A percentile compares a stretch with the other conserved stretches of the same genome.
phyloP scores from a whole-genome alignment of 2,797 vertebrate species.

The Tangara arthus region DNA sequence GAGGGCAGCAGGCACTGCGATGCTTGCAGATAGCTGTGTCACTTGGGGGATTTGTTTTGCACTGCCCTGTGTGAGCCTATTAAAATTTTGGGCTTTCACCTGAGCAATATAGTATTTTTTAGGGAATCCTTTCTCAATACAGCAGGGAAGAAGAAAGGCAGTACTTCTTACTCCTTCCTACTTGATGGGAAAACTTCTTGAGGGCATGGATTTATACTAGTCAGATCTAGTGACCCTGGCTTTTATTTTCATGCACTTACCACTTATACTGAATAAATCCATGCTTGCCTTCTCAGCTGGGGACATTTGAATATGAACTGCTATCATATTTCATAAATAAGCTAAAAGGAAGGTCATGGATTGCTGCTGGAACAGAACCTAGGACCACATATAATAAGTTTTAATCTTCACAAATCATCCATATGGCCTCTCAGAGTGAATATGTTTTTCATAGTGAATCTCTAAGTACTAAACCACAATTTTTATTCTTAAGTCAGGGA shows the following conservation, averaged over 20 bases:
- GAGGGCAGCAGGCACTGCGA: background rate
- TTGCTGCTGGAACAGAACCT: slow-evolving; percentile 11
- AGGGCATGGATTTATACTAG: background rate
- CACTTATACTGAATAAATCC: slow-evolving; percentile 35
- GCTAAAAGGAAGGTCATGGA: background rate
- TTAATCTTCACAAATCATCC: slow-evolving; percentile 23
- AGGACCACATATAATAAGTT: slow-evolving; percentile 6
- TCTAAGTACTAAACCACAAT: background rate
- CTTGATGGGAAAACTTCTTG: background rate
- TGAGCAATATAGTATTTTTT: background rate
- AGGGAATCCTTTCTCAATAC: background rate
- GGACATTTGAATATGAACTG: background rate
- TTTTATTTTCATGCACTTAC: slow-evolving; percentile 43
- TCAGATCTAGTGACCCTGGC: background rate
- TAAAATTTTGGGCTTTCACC: background rate
- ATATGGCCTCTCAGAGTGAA: background rate
- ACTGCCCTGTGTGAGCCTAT: rapidly evolving
- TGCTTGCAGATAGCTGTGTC: background rate
- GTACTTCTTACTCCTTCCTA: background rate
- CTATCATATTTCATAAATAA: slow-evolving; percentile 40
- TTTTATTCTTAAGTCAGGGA: background rate
- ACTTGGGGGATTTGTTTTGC: background rate
- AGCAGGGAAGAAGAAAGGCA: background rate
- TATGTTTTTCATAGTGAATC: background rate
- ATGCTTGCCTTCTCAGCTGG: background rate